Evolutionary conservation across 2,113 vertebrate species (phyloP).

Genomic region (Okapia johnstoni): DNA sequence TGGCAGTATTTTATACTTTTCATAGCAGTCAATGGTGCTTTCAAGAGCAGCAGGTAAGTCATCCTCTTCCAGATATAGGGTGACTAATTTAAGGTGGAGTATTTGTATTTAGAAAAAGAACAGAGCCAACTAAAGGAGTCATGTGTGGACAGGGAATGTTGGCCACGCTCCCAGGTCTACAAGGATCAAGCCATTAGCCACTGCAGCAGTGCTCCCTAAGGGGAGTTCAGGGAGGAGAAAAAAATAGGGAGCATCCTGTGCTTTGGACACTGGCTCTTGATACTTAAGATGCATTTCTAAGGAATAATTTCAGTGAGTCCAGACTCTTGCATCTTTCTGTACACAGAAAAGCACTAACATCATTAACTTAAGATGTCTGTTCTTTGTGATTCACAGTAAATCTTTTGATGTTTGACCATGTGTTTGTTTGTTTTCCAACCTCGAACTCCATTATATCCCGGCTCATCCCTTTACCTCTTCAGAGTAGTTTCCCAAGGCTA

Average conservation of each 20-base stretch:
- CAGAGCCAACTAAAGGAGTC: neutral
- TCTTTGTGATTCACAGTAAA: neutral
- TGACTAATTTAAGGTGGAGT: neutral
- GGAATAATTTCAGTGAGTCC: neutral
- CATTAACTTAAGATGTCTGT: neutral
- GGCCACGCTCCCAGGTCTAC: neutral
- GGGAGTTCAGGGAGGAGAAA: neutral
- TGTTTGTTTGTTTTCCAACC: neutral
- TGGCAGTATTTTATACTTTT: conserved; percentile 85
- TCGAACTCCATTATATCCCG: neutral
- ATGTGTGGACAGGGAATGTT: neutral
- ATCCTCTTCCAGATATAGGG: neutral
- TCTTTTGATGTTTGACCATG: neutral
- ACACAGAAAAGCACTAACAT: neutral
- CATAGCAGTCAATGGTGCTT: conserved; percentile 79
- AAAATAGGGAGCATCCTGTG: neutral
- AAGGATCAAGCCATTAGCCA: neutral
- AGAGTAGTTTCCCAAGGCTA: neutral
- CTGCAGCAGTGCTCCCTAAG: neutral
- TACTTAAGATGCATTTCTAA: neutral
- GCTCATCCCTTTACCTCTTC: neutral
- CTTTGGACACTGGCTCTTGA: neutral
- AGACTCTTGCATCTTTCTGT: neutral
- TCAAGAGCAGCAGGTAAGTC: conserved; percentile 87
- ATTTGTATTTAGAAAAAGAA: neutral